phyloP scores from a whole-genome alignment of 2,888 invertebrate species.

The Periphyllus acericola region DNA sequence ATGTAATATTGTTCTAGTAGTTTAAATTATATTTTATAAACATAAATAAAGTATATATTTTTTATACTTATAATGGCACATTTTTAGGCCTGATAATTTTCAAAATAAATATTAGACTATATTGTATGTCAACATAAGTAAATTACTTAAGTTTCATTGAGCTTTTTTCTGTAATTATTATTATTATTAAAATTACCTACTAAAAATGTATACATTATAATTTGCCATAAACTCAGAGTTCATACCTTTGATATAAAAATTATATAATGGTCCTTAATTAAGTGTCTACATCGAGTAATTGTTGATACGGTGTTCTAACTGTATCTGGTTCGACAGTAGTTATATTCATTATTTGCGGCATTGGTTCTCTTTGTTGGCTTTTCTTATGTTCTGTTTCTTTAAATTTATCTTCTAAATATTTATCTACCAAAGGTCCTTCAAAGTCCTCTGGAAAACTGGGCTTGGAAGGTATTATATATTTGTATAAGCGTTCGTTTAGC shows the following conservation, averaged over 20 bases:
- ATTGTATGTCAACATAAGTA: background rate
- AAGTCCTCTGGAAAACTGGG: slow-evolving; percentile 92
- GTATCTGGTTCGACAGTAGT: slow-evolving; percentile 55
- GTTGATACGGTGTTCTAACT: slow-evolving; percentile 56
- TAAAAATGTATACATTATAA: background rate
- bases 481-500: slow-evolving; percentile 86
- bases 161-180: background rate
- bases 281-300: slow-evolving; percentile 53
- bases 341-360: slow-evolving; percentile 9
- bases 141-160: slow-evolving; percentile 13
- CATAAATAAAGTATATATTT: slow-evolving; percentile 5
- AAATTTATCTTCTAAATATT: slow-evolving; percentile 84
- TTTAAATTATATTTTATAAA: background rate
- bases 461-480: slow-evolving; percentile 85
- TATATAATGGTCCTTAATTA: background rate
- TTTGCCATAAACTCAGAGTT: background rate
- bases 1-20: background rate
- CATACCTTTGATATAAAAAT: background rate
- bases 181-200: background rate
- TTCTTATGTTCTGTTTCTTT: slow-evolving; percentile 84
- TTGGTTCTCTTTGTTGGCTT: slow-evolving; percentile 66
- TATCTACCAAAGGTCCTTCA: slow-evolving; percentile 86
- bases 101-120: background rate
- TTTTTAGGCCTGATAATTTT: slow-evolving; percentile 9
- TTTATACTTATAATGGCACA: slow-evolving; percentile 34